These are phyloP conservation scores for Chaetodon trifascialis DNA, from an alignment of 2,113 vertebrate genomes.

Conservation along the genomic window DNA sequence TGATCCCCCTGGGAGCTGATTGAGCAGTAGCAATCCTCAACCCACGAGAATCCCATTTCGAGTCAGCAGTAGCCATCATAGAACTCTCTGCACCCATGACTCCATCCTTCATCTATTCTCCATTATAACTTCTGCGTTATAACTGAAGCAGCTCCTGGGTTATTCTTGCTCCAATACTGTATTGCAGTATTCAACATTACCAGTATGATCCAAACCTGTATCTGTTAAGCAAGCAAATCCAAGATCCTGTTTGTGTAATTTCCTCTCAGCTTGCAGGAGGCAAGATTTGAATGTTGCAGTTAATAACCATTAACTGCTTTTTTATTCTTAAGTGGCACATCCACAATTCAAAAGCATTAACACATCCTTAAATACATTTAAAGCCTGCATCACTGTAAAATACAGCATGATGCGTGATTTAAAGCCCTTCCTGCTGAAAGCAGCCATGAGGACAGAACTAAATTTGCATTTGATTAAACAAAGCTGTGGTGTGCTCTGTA, in stretches of 20 bases:
- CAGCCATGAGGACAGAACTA: neutral
- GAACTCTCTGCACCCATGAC: slow-evolving; percentile 37
- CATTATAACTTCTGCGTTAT: slow-evolving; percentile 22
- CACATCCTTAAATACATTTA: slow-evolving; percentile 21
- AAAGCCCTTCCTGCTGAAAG: slow-evolving; percentile 12
- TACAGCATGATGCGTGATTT: neutral
- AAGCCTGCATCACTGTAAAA: slow-evolving; percentile 8
- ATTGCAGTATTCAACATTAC: slow-evolving; percentile 4
- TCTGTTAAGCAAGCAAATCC: slow-evolving; percentile 37
- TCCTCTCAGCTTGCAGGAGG: slow-evolving; percentile 2
- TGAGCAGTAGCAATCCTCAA: slow-evolving; percentile 47
- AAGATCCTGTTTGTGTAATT: slow-evolving; percentile 19
- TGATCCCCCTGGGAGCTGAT: slow-evolving; percentile 38
- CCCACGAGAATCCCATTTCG: slow-evolving; percentile 57
- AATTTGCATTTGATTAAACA: slow-evolving; percentile 19
- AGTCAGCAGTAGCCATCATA: slow-evolving; percentile 38
- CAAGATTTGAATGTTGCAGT: slow-evolving; percentile 21
- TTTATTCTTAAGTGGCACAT: slow-evolving; percentile 21
- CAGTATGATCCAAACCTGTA: slow-evolving; percentile 18
- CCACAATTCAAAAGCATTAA: slow-evolving; percentile 10
- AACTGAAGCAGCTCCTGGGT: neutral
- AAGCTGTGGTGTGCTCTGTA: slow-evolving; percentile 9
- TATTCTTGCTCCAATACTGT: slow-evolving; percentile 14
- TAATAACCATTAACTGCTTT: slow-evolving; percentile 27
- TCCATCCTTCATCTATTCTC: slow-evolving; percentile 33